Conservation (phyloP, 1,140 invertebrate genomes). For the Nephila pilipes region DNA sequence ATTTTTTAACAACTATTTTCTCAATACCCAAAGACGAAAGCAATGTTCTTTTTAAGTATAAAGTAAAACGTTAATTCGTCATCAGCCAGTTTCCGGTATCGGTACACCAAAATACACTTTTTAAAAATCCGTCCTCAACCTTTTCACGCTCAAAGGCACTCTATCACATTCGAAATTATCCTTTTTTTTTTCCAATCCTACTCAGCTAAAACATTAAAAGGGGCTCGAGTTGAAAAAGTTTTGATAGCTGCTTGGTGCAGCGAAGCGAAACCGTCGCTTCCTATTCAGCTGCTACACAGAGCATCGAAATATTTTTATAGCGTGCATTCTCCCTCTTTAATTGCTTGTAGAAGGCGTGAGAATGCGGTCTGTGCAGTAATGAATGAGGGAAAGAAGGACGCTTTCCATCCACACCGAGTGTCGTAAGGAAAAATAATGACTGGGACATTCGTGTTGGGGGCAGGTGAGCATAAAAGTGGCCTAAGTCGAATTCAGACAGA, state of each 20-base stretch:
- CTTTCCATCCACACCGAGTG: neutral
- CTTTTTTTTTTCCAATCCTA: neutral
- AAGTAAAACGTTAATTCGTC: too few species aligned
- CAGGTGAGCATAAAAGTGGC: neutral
- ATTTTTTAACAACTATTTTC: too few species aligned
- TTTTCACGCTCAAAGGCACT: neutral
- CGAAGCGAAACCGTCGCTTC: neutral
- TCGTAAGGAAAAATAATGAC: neutral
- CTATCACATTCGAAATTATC: neutral
- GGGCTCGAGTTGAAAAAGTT: neutral
- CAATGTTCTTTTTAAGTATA: too few species aligned
- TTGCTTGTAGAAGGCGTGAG: slow-evolving; percentile 26
- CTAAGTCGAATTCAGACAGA: neutral
- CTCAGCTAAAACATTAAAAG: neutral
- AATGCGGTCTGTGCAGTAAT: neutral
- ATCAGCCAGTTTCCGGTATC: too few species aligned
- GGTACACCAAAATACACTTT: neutral
- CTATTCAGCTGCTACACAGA: neutral
- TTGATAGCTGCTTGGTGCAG: neutral
- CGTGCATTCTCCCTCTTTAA: neutral
- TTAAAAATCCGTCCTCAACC: neutral
- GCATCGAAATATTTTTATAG: neutral
- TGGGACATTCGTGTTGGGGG: neutral
- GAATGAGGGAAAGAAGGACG: neutral
- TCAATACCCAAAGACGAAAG: too few species aligned